Evolutionary conservation across 2,113 vertebrate species (phyloP).

Genomic region (Erpornis zantholeuca): DNA sequence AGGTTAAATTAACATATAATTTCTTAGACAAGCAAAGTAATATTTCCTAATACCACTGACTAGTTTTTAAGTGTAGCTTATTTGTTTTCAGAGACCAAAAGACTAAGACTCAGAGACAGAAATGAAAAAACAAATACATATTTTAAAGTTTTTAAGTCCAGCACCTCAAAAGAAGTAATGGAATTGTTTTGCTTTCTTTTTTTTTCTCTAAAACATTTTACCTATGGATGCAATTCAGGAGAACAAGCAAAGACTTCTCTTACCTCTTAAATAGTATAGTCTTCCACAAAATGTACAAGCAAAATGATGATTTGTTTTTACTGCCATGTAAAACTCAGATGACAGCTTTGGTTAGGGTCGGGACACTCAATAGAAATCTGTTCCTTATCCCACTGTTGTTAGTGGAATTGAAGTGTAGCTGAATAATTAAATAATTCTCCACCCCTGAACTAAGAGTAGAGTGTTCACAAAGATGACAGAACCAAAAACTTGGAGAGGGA

Average conservation of each 20-base stretch:
- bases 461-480: neutral
- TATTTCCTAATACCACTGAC: neutral
- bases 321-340: neutral
- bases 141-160: neutral
- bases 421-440: neutral
- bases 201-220: neutral
- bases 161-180: neutral
- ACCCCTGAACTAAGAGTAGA: neutral
- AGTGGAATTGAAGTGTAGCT: neutral
- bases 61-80: neutral
- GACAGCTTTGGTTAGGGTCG: neutral
- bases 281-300: neutral
- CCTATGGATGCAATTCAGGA: neutral
- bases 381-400: neutral
- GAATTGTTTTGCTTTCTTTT: neutral
- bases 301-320: neutral
- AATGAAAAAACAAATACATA: neutral
- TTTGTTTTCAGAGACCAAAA: neutral
- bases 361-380: neutral
- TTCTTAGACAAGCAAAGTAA: neutral
- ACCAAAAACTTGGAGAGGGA: neutral
- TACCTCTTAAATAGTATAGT: neutral
- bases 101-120: neutral
- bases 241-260: neutral
- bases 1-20: slow-evolving; percentile 12